Conservation (phyloP, 1,140 invertebrate genomes). For the Dinothrombium tinctorium region DNA sequence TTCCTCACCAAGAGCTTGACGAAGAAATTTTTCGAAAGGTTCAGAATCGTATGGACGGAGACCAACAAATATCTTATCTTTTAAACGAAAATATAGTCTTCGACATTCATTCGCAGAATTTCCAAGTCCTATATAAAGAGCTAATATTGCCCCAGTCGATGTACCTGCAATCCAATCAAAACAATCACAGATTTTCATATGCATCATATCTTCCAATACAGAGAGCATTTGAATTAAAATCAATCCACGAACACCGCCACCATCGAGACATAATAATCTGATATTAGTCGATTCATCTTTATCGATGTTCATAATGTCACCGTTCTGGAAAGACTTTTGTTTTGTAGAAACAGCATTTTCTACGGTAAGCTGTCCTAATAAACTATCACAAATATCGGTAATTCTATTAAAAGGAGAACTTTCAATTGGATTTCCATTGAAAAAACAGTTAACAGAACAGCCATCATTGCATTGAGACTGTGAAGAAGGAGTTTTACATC, state of each 20-base stretch:
- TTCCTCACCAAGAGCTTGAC: slow-evolving; percentile 56
- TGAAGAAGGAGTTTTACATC: slow-evolving; percentile 21
- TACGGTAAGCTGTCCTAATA: slow-evolving; percentile 12
- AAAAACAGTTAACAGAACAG: slow-evolving; percentile 23
- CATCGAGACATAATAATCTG: slow-evolving; percentile 21
- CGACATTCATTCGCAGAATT: slow-evolving; percentile 29
- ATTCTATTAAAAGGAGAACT: slow-evolving; percentile 12
- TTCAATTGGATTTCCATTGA: slow-evolving; percentile 23
- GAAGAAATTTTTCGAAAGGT: slow-evolving; percentile 60
- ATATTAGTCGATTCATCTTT: not conserved
- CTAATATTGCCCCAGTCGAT: slow-evolving; percentile 69
- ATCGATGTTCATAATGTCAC: not conserved
- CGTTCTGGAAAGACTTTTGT: not conserved
- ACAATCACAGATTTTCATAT: slow-evolving; percentile 41
- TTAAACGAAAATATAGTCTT: slow-evolving; percentile 70
- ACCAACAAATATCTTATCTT: slow-evolving; percentile 72
- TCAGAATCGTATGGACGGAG: slow-evolving; percentile 55
- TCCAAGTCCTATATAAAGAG: slow-evolving; percentile 35
- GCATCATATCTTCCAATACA: slow-evolving; percentile 44
- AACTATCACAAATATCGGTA: slow-evolving; percentile 14
- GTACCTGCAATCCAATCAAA: slow-evolving; percentile 88
- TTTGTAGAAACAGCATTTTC: slow-evolving; percentile 9
- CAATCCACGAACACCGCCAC: slow-evolving; percentile 75
- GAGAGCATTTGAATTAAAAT: slow-evolving; percentile 61
- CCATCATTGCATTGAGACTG: slow-evolving; percentile 18